These are phyloP conservation scores for Paraescarpia echinospica DNA, from an alignment of 1,140 invertebrate species.

Conservation along the genomic window DNA sequence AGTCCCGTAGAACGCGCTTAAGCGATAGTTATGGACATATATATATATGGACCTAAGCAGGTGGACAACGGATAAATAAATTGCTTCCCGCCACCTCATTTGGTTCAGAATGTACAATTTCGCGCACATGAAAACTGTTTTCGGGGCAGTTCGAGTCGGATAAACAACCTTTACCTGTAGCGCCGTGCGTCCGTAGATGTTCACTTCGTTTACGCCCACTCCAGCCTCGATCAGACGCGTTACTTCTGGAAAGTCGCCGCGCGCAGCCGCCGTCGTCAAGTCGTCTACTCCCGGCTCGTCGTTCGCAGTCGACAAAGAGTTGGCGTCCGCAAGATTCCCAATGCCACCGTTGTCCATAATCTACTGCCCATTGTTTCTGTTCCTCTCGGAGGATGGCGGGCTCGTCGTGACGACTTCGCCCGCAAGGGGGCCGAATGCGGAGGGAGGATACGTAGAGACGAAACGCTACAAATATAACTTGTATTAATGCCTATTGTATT, in stretches of 20 bases:
- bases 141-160: not conserved
- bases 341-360: not conserved
- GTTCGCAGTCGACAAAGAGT: not conserved
- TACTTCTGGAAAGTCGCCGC: slow-evolving; percentile 11
- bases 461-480: no score
- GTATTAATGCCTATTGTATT: no score
- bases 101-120: no score
- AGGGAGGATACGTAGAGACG: not conserved
- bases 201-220: slow-evolving; percentile 9
- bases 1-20: no score
- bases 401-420: not conserved
- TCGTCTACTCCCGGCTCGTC: not conserved
- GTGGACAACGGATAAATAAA: not conserved
- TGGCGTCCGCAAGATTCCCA: not conserved
- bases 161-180: not conserved
- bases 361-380: not conserved
- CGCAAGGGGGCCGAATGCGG: not conserved
- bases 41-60: no score
- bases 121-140: no score
- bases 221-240: not conserved
- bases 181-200: not conserved
- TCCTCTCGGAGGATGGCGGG: not conserved
- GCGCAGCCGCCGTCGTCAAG: slow-evolving; percentile 9
- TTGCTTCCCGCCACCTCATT: not conserved
- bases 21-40: no score